phyloP scores from a whole-genome alignment of 2,113 vertebrate species.

The Colistium nudipinnis region DNA sequence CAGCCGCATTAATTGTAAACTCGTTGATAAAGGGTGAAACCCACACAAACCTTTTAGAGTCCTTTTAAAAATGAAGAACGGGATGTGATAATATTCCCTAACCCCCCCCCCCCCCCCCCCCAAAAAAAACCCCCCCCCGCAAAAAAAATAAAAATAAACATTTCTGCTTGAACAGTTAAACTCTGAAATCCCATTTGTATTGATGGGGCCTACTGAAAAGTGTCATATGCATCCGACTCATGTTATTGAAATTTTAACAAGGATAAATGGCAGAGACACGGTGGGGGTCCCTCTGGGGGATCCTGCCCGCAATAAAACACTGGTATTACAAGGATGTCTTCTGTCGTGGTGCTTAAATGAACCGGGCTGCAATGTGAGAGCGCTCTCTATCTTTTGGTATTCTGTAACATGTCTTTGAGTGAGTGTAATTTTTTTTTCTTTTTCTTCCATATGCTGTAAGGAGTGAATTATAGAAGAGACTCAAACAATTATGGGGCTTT shows the following conservation, averaged over 20 bases:
- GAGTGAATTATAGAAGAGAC: constrained; percentile 66
- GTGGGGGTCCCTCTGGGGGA: constrained; percentile 46
- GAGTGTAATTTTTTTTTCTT: constrained; percentile 63
- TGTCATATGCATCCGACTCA: constrained; percentile 49
- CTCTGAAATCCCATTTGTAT: constrained; percentile 61
- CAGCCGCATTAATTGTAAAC: constrained; percentile 10
- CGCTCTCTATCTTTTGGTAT: constrained; percentile 64
- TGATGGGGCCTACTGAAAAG: constrained; percentile 56
- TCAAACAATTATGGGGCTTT: constrained; percentile 77
- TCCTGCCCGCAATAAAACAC: constrained; percentile 23
- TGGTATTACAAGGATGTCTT: constrained; percentile 51
- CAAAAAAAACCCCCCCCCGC: too few relatives aligned
- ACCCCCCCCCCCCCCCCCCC: too few relatives aligned
- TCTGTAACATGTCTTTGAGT: constrained; percentile 56
- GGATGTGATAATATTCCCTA: constrained; percentile 33
- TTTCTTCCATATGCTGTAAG: constrained; percentile 59
- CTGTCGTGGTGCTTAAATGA: constrained; percentile 56
- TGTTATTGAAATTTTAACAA: constrained; percentile 73
- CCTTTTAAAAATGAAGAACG: constrained; percentile 50
- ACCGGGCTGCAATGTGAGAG: constrained; percentile 44
- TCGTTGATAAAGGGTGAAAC: constrained; percentile 32
- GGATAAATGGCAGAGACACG: constrained; percentile 69
- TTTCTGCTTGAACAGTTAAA: constrained; percentile 25
- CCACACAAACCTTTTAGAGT: constrained; percentile 26
- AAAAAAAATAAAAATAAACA: not conserved